Evolutionary conservation across 2,888 invertebrate genomes (phyloP), one percentile per base, ranked within the genome.

Genomic region (Cancer borealis): DNA sequence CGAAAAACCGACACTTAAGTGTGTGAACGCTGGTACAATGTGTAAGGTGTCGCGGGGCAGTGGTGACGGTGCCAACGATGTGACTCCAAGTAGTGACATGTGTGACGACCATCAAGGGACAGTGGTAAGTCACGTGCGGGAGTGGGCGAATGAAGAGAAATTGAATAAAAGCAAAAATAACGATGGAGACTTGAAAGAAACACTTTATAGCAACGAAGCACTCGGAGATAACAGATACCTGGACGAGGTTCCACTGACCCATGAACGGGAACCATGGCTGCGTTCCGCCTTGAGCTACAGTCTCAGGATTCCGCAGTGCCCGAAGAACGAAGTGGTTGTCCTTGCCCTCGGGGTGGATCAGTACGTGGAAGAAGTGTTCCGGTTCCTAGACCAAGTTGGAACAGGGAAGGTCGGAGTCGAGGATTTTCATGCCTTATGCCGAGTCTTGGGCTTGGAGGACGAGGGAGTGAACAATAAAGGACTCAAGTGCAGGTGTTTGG

Each of bases 291-390:
- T 95, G 47, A 84, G 21, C 54, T 93, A 95, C 47, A 92, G 92
- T 66, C 84, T 95, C 39, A 87, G 89, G 12, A 60, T 90, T 10
- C 89, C 91, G 3, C 92, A 92, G 39, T 66, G 84, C 39, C 91
- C 87, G 12, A 92, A 88, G 26, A 95, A 95, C 88, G 94, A 95
- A n/a, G 94, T 95, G 60, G 87, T 94, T 26, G 95, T 95, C 46
- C 87, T 95, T n/a, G 95, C 95, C 26, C 88, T 95, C 17, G 95
- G 95, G 46, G 88, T 95, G 49, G 95, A 95, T 39, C 95, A 95
- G 49, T 95, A 95, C 73, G 92, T 95, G 26, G 93, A 93, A 88
- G 94, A 95, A 49, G 95, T 95, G 46, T 95, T 95, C 54, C n/a
- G 92, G 45, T 84, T 92, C 46, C 92, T 95, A 39, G 95, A 95